A percentile compares a stretch with the other conserved stretches of the same genome.
Evolutionary conservation across 2,797 vertebrate genomes (phyloP).

Genomic region (Phyllotis vaccarum): DNA sequence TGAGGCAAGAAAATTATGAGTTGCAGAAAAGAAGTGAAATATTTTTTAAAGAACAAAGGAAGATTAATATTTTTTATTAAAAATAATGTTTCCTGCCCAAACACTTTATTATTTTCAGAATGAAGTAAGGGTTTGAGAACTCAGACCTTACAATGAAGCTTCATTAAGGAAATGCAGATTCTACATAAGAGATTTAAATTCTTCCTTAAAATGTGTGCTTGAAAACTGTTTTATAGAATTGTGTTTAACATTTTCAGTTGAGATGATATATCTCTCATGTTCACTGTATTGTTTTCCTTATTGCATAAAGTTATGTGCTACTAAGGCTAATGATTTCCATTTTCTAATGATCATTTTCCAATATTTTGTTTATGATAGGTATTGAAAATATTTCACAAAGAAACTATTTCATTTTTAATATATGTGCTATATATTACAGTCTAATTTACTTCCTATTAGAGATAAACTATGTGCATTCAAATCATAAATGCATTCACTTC

Average conservation of each 20-base stretch:
- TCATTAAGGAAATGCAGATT: not conserved
- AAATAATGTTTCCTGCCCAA: not conserved
- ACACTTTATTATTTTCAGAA: not conserved
- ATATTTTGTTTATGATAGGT: not conserved
- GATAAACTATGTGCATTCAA: constrained; percentile 18
- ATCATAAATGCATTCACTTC: constrained; percentile 48
- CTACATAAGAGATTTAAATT: not conserved
- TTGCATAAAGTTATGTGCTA: not conserved
- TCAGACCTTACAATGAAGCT: not conserved
- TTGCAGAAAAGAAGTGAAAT: not conserved
- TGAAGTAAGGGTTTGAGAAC: not conserved
- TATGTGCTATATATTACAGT: constrained; percentile 39
- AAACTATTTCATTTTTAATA: not conserved
- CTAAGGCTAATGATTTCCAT: not conserved
- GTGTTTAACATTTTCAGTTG: not conserved
- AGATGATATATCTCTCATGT: not conserved
- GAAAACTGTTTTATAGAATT: not conserved
- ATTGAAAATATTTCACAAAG: constrained; percentile 26
- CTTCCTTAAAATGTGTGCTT: not conserved
- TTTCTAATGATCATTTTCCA: not conserved
- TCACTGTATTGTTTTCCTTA: not conserved
- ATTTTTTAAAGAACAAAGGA: not conserved
- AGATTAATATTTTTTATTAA: not conserved
- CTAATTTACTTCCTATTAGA: not conserved
- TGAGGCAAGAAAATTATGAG: not conserved